Percentiles rank a stretch among this genome's conserved stretches.
Conservation (phyloP, 2,888 invertebrate species). For the Cyrtodaria siliqua region DNA sequence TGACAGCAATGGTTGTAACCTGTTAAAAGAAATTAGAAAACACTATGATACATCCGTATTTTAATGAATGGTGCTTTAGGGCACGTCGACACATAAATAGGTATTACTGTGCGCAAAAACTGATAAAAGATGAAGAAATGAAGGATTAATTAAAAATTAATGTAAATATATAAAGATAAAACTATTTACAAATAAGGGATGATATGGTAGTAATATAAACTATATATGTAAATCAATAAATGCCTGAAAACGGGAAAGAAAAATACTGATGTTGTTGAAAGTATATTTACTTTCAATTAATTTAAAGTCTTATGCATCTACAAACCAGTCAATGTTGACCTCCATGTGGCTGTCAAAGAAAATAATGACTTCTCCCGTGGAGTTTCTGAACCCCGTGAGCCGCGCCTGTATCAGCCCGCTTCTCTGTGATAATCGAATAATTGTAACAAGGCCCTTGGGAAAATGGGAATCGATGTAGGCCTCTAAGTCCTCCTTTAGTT, state of each 20-base stretch:
- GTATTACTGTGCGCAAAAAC: too few relatives aligned
- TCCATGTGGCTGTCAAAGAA: conserved; percentile 78
- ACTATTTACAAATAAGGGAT: too few relatives aligned
- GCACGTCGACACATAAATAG: too few relatives aligned
- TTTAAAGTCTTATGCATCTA: too few relatives aligned
- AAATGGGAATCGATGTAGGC: conserved; percentile 62
- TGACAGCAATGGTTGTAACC: conserved; percentile 60
- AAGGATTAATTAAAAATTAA: too few relatives aligned
- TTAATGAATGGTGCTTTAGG: too few relatives aligned
- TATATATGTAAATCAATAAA: too few relatives aligned
- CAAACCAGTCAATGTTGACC: conserved; percentile 74
- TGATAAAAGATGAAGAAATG: too few relatives aligned
- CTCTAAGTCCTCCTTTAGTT: conserved; percentile 53
- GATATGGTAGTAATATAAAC: too few relatives aligned
- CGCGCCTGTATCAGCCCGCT: conserved; percentile 71
- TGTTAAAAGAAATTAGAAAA: conserved; percentile 36
- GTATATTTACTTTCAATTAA: conserved; percentile 19
- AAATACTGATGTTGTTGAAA: background rate
- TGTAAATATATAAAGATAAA: too few relatives aligned
- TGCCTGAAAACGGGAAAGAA: too few relatives aligned
- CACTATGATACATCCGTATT: background rate
- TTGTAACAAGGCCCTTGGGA: conserved; percentile 57
- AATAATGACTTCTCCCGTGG: conserved; percentile 71
- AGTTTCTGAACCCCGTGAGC: conserved; percentile 62
- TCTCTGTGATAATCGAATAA: conserved; percentile 60